Base-by-base conservation (phyloP, 92 coral and sea anemone genomes). In the Phenganax stokvisi region DNA sequence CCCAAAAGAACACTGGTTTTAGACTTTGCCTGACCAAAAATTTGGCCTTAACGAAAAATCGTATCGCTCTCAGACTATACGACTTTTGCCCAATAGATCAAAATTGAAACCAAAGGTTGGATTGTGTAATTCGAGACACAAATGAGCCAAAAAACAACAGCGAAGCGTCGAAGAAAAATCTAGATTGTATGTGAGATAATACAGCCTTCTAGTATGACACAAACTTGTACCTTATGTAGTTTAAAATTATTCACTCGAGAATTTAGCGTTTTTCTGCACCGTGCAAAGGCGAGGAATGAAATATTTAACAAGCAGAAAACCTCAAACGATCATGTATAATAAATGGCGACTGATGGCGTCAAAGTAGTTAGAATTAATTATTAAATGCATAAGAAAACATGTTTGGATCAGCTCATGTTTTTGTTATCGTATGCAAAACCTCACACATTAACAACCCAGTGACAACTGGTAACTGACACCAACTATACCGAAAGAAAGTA, bases 281-380 rank as follows among this genome's bases (percentile, higher is more conserved):
- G 54, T 8, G 17, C 17, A 44, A 51, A 58, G 56, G n/a, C 73
- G 57, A 30, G 9, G 56, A 53, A 76, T 29, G 12, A 44, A 57
- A 76, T 76, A 75, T 75, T 57, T 9, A 75, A 75, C 80, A 56
- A 27, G 80, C 44, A 53, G 54, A 75, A 72, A 54, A 56, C 80
- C 51, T 37, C 12, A 75, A 51, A 56, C 20, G 64, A 54, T 75
- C 80, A 75, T 75, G 64, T 75, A 56, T 75, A 20, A 75, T 75
- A 65, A n/a, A 75, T 75, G 7, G 63, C 64, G 80, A 55, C 59
- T 20, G 30, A 1, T 2, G 25, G 27, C n/a, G 25, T 65, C 15
- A 59, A 75, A 56, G 77, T 59, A 30, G 73, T 68, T 68, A 68
- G 54, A 68, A 68, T 68, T 68, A 68, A 68, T 73, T 73, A 56